Conservation (phyloP, 2,113 vertebrate species). For the Dasypus novemcinctus region DNA sequence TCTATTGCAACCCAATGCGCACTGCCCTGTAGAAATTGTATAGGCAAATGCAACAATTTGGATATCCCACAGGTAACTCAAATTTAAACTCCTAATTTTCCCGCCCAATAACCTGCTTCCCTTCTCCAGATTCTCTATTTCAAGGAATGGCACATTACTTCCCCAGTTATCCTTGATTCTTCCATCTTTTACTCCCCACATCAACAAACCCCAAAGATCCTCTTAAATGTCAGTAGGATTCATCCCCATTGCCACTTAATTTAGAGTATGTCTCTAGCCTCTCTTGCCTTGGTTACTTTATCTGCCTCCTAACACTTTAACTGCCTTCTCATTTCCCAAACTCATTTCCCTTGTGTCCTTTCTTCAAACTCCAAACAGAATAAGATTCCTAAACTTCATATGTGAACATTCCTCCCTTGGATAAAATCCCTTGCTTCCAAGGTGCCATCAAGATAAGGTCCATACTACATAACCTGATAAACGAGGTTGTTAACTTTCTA, state of each 20-base stretch:
- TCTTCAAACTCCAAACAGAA: neutral
- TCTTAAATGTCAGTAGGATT: neutral
- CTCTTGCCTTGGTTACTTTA: neutral
- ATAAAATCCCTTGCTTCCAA: neutral
- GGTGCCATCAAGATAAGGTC: neutral
- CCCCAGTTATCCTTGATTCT: neutral
- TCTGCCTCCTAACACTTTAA: neutral
- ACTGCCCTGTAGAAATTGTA: neutral
- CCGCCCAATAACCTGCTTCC: neutral
- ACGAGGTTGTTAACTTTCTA: neutral
- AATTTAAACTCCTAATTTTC: neutral
- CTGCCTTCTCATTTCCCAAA: neutral
- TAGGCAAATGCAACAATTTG: neutral
- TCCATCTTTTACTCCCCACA: neutral
- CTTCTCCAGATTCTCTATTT: neutral
- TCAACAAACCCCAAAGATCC: neutral
- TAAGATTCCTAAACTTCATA: constrained; percentile 1
- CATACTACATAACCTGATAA: neutral
- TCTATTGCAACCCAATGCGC: neutral
- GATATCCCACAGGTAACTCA: neutral
- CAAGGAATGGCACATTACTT: neutral
- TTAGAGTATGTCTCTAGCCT: neutral
- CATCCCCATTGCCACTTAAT: neutral
- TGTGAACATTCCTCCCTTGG: neutral
- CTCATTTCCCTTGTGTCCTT: constrained; percentile 5